These are phyloP conservation scores for Argyra leucocephala DNA, from an alignment of 2,888 invertebrate genomes.

Conservation along the genomic window DNA sequence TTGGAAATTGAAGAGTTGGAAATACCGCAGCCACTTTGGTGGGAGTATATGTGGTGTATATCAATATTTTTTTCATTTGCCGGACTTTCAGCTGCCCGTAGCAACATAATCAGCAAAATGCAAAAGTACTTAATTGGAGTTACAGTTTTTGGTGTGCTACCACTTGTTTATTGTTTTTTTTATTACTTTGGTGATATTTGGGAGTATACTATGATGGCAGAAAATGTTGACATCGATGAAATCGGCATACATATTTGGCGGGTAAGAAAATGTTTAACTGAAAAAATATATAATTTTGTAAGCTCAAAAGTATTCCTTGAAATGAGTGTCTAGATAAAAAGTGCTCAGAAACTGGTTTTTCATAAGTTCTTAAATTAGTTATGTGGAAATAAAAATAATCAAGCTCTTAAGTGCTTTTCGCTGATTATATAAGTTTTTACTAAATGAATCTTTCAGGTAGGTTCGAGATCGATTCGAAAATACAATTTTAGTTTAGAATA, in stretches of 20 bases:
- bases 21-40: slow-evolving; percentile 68
- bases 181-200: slow-evolving; percentile 79
- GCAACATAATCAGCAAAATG: slow-evolving; percentile 68
- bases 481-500: too few relatives aligned
- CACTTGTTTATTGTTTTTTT: slow-evolving; percentile 68
- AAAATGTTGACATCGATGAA: slow-evolving; percentile 50
- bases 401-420: too few relatives aligned
- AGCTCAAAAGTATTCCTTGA: too few relatives aligned
- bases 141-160: slow-evolving; percentile 65
- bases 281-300: too few relatives aligned
- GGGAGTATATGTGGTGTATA: slow-evolving; percentile 90
- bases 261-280: slow-evolving; percentile 52
- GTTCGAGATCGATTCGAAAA: too few relatives aligned
- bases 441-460: too few relatives aligned
- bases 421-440: too few relatives aligned
- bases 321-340: too few relatives aligned
- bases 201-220: slow-evolving; percentile 58
- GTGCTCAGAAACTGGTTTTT: too few relatives aligned
- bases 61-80: slow-evolving; percentile 76
- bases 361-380: too few relatives aligned
- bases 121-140: slow-evolving; percentile 75
- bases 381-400: too few relatives aligned
- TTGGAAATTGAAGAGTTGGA: slow-evolving; percentile 86
- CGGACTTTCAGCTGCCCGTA: slow-evolving; percentile 75
- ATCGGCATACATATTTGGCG: slow-evolving; percentile 71